phyloP scores from a whole-genome alignment of 2,113 vertebrate species.

The Periophthalmodon schlosseri region DNA sequence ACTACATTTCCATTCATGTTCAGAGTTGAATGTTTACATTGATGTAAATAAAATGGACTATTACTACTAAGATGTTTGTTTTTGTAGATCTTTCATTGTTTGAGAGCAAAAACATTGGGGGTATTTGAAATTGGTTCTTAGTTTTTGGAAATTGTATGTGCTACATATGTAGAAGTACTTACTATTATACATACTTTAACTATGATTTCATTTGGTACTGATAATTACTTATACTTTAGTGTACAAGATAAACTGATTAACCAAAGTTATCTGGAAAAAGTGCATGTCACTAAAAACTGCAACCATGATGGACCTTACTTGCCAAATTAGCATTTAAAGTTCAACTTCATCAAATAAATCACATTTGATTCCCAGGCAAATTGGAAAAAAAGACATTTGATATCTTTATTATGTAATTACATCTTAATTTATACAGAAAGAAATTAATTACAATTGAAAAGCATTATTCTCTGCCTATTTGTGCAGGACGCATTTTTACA shows the following conservation, averaged over 20 bases:
- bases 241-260: no score
- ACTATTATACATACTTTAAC: no score
- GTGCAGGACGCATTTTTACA: slow-evolving; percentile 17
- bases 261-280: not conserved
- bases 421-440: slow-evolving; percentile 28
- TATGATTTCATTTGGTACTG: not conserved
- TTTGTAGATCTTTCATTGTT: not conserved
- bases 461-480: slow-evolving; percentile 22
- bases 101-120: not conserved
- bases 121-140: not conserved
- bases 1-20: slow-evolving; percentile 65
- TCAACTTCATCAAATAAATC: not conserved
- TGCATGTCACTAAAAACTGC: not conserved
- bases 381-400: not conserved
- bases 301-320: not conserved
- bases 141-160: no score
- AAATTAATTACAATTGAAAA: slow-evolving; percentile 33
- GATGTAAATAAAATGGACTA: slow-evolving; percentile 69
- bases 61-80: slow-evolving; percentile 27
- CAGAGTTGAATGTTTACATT: slow-evolving; percentile 78
- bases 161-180: not conserved
- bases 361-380: not conserved
- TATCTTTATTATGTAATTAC: slow-evolving; percentile 29
- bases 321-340: not conserved
- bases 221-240: no score